Base-by-base conservation (phyloP, 2,888 invertebrate species). In the Dastarcus helophoroides region DNA sequence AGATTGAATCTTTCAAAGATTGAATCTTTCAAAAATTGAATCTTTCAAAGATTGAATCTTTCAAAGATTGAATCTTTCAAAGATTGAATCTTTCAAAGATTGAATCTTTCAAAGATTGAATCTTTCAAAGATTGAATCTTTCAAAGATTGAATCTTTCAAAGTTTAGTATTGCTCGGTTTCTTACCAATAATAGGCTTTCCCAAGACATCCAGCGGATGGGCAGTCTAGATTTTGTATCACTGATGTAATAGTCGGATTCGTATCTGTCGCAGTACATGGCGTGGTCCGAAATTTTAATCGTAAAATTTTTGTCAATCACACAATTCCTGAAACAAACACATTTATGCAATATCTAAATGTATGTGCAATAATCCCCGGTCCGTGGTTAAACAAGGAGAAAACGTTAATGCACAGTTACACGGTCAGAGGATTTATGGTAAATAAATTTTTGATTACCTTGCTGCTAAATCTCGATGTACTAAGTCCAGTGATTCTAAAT, bases 151-250 rank as follows among this genome's bases (percentile, higher is more conserved):
- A 14, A 28, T 15, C 28, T 29, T 26, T 26, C 31, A 31, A 14
- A 31, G 19, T 6, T 17, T 17, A 17, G n/a, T 17, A n/a, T 17
- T 17, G 19, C 6, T n/a, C n/a, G n/a, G n/a, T n/a, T 28, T 58
- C 66, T 67, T 60, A 84, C 84, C 70, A 83, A 62, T 26, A 89
- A 65, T 14, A 89, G 67, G 43, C 81, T 81, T 56, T 90, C 89
- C 88, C 89, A 89, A 2, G 89, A 79, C 89, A 90, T 89, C 90
- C 90, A 90, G 34, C 93, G 71, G 32, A 93, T 75, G 0, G 91
- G 91, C 36, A 90, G 65, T 38, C 83, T 73, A 3, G 78, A 74
- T 45, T 82, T 81, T 22, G 82, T 84, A 42, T 84, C 80, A 57
- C 86, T 78, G 33, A 81, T 69, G 63, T 86, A 88, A 58, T 90